Base-by-base conservation (phyloP, 2,797 vertebrate species). In the Australoheros facetus region DNA sequence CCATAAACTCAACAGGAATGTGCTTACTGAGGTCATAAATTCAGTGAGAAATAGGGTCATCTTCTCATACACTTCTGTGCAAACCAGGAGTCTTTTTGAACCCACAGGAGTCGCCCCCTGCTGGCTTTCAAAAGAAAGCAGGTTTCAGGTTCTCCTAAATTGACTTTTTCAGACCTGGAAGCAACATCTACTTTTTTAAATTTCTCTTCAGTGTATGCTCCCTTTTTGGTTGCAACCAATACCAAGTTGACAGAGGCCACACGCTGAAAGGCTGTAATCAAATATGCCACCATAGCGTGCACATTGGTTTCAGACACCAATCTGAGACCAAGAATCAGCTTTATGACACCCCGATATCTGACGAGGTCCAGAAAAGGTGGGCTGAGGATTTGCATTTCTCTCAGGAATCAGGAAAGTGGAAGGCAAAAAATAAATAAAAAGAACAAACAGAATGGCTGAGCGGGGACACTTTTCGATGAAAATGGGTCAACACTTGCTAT, bases 401-500 rank as follows among this genome's bases (percentile, higher is more conserved):
- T 30, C 62, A 11, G 19, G 39, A 28, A 48, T 30, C 42, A 12
- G 70, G 16, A 51, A 21, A 42, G 48, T 14, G 10, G 12, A 58
- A 51, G 14, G 4, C 6, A 4, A 23, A 57, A 66, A 32, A 32
- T 32, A 34, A 34, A 7, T 7, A 10, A 9, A 37, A 28, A 59
- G 23, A 53, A 51, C 14, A 48, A 60, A 39, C 64, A 58, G 58
- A 77, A 71, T 17, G 21, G 42, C 28, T 28, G 45, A 48, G 39
- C 23, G 73, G 59, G 64, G 30, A 78, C 34, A 75, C 56, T 55
- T 56, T 32, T 80, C 26, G 64, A 11, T 54, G 56, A 74, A 76
- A 76, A 42, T 59, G 59, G 55, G 62, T 9, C 54, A 56, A 74
- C 37, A 17, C 60, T 70, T 73, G 23, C 13, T 75, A 59, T 19